Base-by-base conservation (phyloP, 2,888 invertebrate species). In the Abrostola triplasia region DNA sequence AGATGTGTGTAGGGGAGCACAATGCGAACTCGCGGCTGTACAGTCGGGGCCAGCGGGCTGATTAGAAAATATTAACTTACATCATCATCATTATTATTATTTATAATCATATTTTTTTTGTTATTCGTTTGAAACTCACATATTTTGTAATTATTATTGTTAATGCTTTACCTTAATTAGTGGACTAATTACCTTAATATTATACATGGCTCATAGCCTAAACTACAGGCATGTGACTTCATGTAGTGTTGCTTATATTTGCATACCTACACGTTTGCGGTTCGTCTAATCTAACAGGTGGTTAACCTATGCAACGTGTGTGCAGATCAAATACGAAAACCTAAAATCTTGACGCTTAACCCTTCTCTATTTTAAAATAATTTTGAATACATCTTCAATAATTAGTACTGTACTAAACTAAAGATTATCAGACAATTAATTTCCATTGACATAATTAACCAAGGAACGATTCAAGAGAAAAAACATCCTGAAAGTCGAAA, bases 1-100 rank as follows among this genome's bases (percentile, higher is more conserved):
- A 84, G 86, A 92, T 92, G 93, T 92, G 93, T 90, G 92, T 90
- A 85, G 88, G 84, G 89, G 90, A 82, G 88, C 85, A 93, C 93
- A 92, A 91, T 93, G 89, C 88, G 90, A 92, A 84, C 88, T 88
- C 88, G 88, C 88, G 87, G 79, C 75, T 60, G 93, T 93, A 94
- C 93, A 91, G 83, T 93, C 90, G 76, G 57, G 59, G 41, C 44
- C 86, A 81, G 58, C 59, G 40, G 42, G 80, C 79, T 77, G 80
- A 81, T 82, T 79, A 73, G 56, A 77, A 84, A 86, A 88, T 89
- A 88, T 82, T 84, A 65, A 56, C 59, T 51, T 55, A 59, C 11
- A 49, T 5, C 36, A 35, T 58, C 37, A 51, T 37, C 5, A n/a
- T 56, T 48, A 57, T 56, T 48, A 57, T 24, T 40, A 35, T n/a